Evolutionary conservation across 1,140 invertebrate species (phyloP).

Genomic region (Cardiocondyla obscurior): DNA sequence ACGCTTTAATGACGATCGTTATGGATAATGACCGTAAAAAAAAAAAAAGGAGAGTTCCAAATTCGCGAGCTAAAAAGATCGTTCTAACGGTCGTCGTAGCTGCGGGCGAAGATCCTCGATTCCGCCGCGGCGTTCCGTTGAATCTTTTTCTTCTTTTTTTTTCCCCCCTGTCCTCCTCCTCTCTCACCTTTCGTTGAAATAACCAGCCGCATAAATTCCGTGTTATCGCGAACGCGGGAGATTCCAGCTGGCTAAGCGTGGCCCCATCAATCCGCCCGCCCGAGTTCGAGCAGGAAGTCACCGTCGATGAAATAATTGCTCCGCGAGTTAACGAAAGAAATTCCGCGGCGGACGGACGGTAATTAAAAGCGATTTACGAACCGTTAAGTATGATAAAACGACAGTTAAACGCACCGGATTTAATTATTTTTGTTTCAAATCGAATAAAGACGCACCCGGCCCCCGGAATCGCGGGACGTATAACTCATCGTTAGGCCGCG

Average conservation of each 20-base stretch:
- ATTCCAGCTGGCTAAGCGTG: slow-evolving; percentile 26
- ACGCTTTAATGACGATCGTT: slow-evolving; percentile 62
- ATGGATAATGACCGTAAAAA: slow-evolving; percentile 39
- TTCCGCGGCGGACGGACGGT: neutral
- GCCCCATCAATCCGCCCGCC: slow-evolving; percentile 11
- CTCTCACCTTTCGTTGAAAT: neutral
- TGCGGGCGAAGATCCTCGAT: slow-evolving; percentile 53
- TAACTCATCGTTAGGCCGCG: neutral
- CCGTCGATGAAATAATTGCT: slow-evolving; percentile 34
- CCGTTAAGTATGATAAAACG: slow-evolving; percentile 20
- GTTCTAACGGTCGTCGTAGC: slow-evolving; percentile 60
- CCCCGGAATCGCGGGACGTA: neutral
- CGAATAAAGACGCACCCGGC: too few relatives aligned
- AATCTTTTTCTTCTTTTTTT: neutral
- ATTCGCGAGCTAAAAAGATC: slow-evolving; percentile 51
- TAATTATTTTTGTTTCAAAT: slow-evolving; percentile 5
- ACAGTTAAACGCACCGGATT: neutral
- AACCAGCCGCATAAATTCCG: slow-evolving; percentile 20
- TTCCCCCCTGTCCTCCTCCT: too few relatives aligned
- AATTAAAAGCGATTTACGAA: slow-evolving; percentile 29
- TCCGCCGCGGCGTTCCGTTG: slow-evolving; percentile 6
- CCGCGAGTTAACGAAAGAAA: slow-evolving; percentile 6
- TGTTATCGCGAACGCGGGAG: slow-evolving; percentile 32
- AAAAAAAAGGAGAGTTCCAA: slow-evolving; percentile 37
- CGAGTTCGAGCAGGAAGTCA: slow-evolving; percentile 19